Evolutionary conservation across 2,113 vertebrate species (phyloP).

Genomic region (Pao palembangensis): DNA sequence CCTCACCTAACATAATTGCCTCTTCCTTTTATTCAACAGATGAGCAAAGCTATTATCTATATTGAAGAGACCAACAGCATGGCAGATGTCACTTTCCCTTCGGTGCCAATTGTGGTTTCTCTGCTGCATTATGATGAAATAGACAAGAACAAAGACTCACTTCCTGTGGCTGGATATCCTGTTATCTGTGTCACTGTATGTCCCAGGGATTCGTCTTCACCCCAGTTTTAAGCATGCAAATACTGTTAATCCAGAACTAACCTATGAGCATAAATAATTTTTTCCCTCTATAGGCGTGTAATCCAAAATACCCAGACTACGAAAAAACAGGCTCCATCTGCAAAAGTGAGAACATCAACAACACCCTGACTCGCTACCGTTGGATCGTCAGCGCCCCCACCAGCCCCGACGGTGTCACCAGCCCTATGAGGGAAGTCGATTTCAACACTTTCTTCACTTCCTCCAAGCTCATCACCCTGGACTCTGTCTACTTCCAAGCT

Average conservation of each 20-base stretch:
- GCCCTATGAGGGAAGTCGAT: slow-evolving; percentile 90
- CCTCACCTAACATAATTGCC: slow-evolving; percentile 8
- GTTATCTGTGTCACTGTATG: slow-evolving; percentile 91
- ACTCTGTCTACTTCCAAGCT: slow-evolving; percentile 93
- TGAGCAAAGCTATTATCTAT: slow-evolving; percentile 88
- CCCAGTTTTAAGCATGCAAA: background rate
- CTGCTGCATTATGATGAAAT: slow-evolving; percentile 87
- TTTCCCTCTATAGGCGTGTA: slow-evolving; percentile 82
- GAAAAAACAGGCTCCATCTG: slow-evolving; percentile 92
- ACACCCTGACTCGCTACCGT: slow-evolving; percentile 86
- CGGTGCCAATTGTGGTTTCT: slow-evolving; percentile 85
- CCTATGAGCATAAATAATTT: background rate
- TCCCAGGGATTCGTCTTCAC: slow-evolving; percentile 25
- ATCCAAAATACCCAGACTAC: slow-evolving; percentile 87
- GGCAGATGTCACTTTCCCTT: slow-evolving; percentile 95
- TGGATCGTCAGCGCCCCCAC: slow-evolving; percentile 90
- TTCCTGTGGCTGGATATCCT: slow-evolving; percentile 86
- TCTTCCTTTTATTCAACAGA: slow-evolving; percentile 68
- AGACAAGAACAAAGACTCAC: slow-evolving; percentile 59
- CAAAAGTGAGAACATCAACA: slow-evolving; percentile 87
- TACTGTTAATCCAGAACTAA: background rate
- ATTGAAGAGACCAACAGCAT: slow-evolving; percentile 91
- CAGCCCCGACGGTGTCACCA: slow-evolving; percentile 84
- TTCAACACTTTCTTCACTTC: slow-evolving; percentile 95
- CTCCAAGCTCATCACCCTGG: slow-evolving; percentile 89